These are phyloP conservation scores for Chiloscyllium plagiosum DNA, from an alignment of 2,113 vertebrate genomes.

Conservation along the genomic window DNA sequence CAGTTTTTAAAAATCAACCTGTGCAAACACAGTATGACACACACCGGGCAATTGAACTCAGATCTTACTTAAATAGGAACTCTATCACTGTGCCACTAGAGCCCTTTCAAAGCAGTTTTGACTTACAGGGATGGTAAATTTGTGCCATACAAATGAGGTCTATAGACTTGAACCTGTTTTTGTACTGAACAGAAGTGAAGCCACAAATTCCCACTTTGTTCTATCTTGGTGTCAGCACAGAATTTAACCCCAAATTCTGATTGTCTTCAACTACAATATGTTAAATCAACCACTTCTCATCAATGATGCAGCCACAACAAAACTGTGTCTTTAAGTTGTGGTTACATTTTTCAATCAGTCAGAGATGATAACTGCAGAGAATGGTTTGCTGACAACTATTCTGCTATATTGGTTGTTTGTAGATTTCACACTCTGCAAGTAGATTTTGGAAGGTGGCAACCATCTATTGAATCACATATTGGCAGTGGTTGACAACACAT, in stretches of 20 bases:
- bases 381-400: not conserved
- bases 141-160: not conserved
- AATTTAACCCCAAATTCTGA: not conserved
- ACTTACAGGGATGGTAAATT: not conserved
- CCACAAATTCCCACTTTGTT: not conserved
- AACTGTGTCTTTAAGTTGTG: not conserved
- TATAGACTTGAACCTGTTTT: not conserved
- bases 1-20: too few relatives aligned
- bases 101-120: too few relatives aligned
- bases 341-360: not conserved
- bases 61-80: too few relatives aligned
- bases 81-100: too few relatives aligned
- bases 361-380: not conserved
- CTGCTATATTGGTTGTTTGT: not conserved
- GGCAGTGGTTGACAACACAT: too few relatives aligned
- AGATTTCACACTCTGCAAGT: not conserved
- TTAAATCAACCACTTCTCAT: not conserved
- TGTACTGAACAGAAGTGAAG: not conserved
- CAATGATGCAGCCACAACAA: not conserved
- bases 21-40: too few relatives aligned
- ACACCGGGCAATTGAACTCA: too few relatives aligned
- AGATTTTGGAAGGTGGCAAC: not conserved
- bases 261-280: not conserved
- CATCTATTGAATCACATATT: too few relatives aligned
- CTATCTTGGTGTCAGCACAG: not conserved